These are phyloP conservation scores for Cervus canadensis DNA, from an alignment of 2,113 vertebrate genomes.

Conservation along the genomic window DNA sequence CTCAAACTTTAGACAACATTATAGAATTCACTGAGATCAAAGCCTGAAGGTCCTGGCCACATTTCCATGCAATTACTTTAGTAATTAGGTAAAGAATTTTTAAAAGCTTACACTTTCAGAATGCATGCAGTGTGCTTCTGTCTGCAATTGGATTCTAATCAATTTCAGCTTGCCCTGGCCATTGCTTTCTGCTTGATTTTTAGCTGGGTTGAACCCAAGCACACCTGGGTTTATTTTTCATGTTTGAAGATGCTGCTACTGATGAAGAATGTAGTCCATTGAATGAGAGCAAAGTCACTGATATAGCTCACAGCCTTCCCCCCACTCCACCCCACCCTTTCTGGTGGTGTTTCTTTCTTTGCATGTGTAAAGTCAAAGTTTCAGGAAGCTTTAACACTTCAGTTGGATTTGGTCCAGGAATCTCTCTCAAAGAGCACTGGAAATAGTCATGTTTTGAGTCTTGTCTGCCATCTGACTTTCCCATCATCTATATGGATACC, in stretches of 20 bases:
- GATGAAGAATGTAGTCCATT: neutral
- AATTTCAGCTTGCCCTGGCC: neutral
- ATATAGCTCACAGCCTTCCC: neutral
- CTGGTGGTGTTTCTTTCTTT: neutral
- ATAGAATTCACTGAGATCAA: neutral
- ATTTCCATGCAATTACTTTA: neutral
- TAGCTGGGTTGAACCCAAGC: neutral
- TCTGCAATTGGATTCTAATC: neutral
- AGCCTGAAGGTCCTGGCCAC: neutral
- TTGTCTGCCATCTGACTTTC: neutral
- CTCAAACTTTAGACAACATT: neutral
- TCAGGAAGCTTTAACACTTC: neutral
- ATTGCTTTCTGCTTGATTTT: neutral
- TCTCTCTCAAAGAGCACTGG: neutral
- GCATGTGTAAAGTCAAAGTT: neutral
- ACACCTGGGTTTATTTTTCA: neutral
- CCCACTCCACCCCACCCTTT: neutral
- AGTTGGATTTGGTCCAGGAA: neutral
- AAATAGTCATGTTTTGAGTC: neutral
- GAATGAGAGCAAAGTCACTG: neutral
- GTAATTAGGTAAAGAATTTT: neutral
- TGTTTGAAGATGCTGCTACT: neutral
- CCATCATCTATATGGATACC: neutral
- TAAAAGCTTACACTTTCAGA: neutral
- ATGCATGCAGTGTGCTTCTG: neutral